Base-by-base conservation (phyloP, 2,797 vertebrate species). In the Toxotes lorentzi region DNA sequence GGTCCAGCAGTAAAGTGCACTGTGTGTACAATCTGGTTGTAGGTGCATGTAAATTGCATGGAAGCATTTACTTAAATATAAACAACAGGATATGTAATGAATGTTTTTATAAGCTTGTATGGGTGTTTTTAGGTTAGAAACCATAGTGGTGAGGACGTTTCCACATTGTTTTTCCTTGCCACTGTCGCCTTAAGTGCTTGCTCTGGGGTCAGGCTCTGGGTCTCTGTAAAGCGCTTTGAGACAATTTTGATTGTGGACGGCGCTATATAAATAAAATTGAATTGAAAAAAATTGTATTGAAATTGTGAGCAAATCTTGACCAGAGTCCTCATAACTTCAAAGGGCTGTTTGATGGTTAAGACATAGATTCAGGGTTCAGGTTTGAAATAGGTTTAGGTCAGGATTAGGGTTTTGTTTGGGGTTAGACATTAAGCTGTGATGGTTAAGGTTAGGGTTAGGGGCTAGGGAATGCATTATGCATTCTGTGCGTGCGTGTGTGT, bases 1-100 rank as follows among this genome's bases (percentile, higher is more conserved):
- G 10, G 41, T 56, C 30, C 45, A 27, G 45, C 34, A 78, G 35
- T 67, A 40, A 68, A 61, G 35, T 19, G n/a, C 27, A 53, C 34
- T 54, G 41, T 34, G 30, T 57, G 30, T 61, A 50, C 48, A 50
- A 43, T 51, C 48, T 56, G 61, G 35, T 21, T 57, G 70, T 50
- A 70, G 60, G 67, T 58, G 34, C 64, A 73, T 67, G 67, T 30
- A 70, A 76, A 73, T 70, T 72, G 38, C 24, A 54, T 58, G 17
- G 12, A 41, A 21, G 32, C 34, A 45, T 70, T 69, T 32, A 27
- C 14, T 27, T 43, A 7, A 23, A 16, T 71, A 34, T 13, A 32
- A 60, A 12, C 34, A 68, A 16, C 21, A 56, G 58, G 32, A 53
- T 34, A 45, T 75, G n/a, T 53, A 17, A 11, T 1, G 17, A 4